These are phyloP conservation scores for Anorthoa munda DNA, from an alignment of 2,888 invertebrate species.

Conservation along the genomic window DNA sequence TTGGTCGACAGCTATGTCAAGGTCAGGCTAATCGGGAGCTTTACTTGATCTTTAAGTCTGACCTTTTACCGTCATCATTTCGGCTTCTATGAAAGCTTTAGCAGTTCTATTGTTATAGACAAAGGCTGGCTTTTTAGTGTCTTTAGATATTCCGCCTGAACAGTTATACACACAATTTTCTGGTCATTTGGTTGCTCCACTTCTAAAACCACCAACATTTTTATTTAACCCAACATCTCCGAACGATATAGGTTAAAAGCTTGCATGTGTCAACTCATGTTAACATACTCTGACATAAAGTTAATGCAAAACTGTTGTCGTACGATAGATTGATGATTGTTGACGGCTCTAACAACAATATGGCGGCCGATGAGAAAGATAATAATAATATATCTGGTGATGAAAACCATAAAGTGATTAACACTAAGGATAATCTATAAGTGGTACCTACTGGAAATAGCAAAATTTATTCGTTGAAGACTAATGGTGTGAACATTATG, in stretches of 20 bases:
- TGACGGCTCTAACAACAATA: conserved; percentile 17
- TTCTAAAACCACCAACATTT: conserved; percentile 6
- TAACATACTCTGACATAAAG: conserved; percentile 1
- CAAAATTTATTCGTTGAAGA: neutral
- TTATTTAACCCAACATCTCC: conserved; percentile 16
- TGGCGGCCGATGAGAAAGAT: conserved; percentile 12
- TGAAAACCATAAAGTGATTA: conserved; percentile 21
- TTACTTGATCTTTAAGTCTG: neutral
- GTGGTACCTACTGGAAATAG: conserved; percentile 10
- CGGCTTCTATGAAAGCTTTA: neutral
- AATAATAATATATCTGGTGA: conserved; percentile 15
- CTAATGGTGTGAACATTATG: neutral
- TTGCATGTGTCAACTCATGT: conserved; percentile 31
- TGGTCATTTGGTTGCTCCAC: neutral
- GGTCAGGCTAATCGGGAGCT: neutral
- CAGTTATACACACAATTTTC: neutral
- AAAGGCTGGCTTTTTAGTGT: neutral
- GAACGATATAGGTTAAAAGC: conserved; percentile 47
- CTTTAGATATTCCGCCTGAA: neutral
- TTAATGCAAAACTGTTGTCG: conserved; percentile 52
- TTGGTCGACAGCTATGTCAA: neutral
- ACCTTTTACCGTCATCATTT: neutral
- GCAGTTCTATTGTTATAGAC: neutral
- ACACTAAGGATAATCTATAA: conserved; percentile 10
- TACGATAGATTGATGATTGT: conserved; percentile 4